These are phyloP conservation scores for Hippocampus zosterae DNA, from an alignment of 2,113 vertebrate species.

Conservation along the genomic window DNA sequence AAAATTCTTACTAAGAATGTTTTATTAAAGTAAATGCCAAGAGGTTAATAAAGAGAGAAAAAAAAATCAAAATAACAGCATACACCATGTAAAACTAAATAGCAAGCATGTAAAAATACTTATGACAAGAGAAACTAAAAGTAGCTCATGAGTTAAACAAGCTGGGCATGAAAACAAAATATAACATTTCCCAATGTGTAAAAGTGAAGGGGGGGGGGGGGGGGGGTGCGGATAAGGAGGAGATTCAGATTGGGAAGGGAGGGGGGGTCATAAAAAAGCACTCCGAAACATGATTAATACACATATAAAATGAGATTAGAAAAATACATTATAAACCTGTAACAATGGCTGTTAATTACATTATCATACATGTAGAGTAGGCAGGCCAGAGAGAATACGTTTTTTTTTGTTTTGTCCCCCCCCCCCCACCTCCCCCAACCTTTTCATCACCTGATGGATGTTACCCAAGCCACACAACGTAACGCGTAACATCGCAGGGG, in stretches of 20 bases:
- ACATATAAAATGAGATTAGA: constrained; percentile 87
- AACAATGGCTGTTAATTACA: constrained; percentile 85
- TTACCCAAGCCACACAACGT: constrained; percentile 70
- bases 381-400: constrained; percentile 75
- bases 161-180: constrained; percentile 75
- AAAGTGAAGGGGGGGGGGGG: constrained; percentile 44
- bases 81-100: constrained; percentile 83
- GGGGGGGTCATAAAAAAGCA: constrained; percentile 65
- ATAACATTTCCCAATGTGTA: constrained; percentile 46
- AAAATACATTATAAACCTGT: constrained; percentile 88
- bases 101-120: constrained; percentile 84
- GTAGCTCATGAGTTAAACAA: constrained; percentile 83
- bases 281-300: constrained; percentile 77
- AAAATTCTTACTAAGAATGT: constrained; percentile 86
- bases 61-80: constrained; percentile 78
- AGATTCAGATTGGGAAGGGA: constrained; percentile 23
- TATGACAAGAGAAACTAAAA: constrained; percentile 76
- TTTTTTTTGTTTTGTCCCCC: constrained; percentile 30
- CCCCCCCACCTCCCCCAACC: constrained; percentile 34
- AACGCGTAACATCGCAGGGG: constrained; percentile 73
- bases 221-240: not conserved
- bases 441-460: constrained; percentile 70
- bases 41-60: constrained; percentile 81
- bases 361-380: constrained; percentile 80
- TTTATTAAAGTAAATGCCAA: constrained; percentile 87